Percentiles rank a stretch among this genome's conserved stretches.
Conservation (phyloP, 2,113 vertebrate species). For the Eublepharis macularius region DNA sequence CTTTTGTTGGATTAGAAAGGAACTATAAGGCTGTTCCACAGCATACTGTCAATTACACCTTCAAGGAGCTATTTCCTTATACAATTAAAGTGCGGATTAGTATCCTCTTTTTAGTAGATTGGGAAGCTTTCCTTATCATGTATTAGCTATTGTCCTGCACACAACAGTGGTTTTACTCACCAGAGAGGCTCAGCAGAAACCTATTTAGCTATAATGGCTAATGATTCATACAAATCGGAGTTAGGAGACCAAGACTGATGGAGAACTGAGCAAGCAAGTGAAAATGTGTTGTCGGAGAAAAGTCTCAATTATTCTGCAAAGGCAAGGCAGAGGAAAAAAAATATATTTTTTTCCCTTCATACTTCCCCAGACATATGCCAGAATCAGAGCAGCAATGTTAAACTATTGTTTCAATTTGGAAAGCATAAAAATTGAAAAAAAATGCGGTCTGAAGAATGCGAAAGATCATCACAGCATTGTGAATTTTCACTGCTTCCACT, state of each 20-base stretch:
- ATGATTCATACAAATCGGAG: not conserved
- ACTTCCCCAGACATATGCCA: conserved; percentile 27
- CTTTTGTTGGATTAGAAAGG: not conserved
- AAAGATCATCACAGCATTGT: conserved; percentile 67
- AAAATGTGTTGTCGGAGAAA: conserved; percentile 6
- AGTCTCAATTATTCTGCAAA: conserved; percentile 27
- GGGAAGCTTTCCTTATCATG: conserved; percentile 20
- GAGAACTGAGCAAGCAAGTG: conserved; percentile 1
- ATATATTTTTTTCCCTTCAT: conserved; percentile 30
- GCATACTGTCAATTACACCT: conserved; percentile 14
- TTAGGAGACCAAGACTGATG: conserved; percentile 33
- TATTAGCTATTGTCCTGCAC: conserved; percentile 8
- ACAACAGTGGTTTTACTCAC: not conserved
- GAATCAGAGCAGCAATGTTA: conserved; percentile 64
- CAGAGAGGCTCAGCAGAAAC: not conserved
- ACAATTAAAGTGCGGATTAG: conserved; percentile 28
- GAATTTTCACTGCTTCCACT: conserved; percentile 69
- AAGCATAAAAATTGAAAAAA: conserved; percentile 71
- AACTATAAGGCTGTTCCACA: not conserved
- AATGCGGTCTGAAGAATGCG: conserved; percentile 68
- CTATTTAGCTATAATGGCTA: conserved; percentile 18
- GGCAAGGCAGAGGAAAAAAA: conserved; percentile 29
- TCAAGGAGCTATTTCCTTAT: conserved; percentile 6
- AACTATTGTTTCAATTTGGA: conserved; percentile 68
- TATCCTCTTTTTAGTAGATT: conserved; percentile 28